These are phyloP conservation scores for Ameiurus melas DNA, from an alignment of 2,113 vertebrate species.

Conservation along the genomic window DNA sequence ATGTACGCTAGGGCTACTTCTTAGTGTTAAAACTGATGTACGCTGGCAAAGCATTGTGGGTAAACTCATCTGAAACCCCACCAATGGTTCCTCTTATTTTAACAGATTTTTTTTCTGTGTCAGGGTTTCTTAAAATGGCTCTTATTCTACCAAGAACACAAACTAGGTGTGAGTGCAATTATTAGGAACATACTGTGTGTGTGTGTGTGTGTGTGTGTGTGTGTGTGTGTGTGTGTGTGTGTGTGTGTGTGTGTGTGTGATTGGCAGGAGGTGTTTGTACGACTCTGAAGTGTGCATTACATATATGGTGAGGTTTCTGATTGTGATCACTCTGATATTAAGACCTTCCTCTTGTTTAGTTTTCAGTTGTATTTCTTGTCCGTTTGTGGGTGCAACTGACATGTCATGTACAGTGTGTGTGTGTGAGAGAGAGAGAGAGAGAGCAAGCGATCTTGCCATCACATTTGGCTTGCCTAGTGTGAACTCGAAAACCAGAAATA, in stretches of 20 bases:
- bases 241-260: neutral
- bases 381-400: neutral
- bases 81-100: neutral
- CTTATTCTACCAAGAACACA: neutral
- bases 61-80: neutral
- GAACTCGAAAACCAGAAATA: neutral
- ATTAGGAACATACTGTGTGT: neutral
- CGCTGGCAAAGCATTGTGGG: neutral
- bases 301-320: neutral
- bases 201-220: neutral
- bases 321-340: neutral
- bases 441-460: neutral
- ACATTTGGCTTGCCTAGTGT: neutral
- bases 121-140: neutral
- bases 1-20: neutral
- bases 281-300: neutral
- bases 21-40: neutral
- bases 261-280: neutral
- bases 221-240: conserved; percentile 4
- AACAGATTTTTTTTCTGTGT: neutral
- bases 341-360: neutral
- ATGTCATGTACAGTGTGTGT: neutral
- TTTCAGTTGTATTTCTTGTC: neutral
- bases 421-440: neutral
- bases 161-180: neutral